Conservation (phyloP, 2,888 invertebrate species). For the Drosophila anomalata region DNA sequence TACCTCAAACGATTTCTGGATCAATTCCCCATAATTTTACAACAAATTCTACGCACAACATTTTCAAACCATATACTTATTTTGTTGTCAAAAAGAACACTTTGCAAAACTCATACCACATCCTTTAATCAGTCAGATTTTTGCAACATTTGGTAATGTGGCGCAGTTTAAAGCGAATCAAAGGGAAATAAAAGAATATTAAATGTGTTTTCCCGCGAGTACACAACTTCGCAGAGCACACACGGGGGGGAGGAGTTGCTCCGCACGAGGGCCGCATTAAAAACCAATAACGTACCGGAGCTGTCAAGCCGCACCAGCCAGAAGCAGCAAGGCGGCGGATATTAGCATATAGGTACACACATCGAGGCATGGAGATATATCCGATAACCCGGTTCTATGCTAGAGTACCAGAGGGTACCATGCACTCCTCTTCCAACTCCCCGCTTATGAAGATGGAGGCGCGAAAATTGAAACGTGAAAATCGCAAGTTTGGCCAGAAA, state of each 20-base stretch:
- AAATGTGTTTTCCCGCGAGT: not conserved
- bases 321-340: not conserved
- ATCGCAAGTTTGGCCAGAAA: conserved; percentile 23
- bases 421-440: conserved; percentile 51
- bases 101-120: no score
- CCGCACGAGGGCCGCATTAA: conserved; percentile 65
- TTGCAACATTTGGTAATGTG: no score
- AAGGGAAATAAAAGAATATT: not conserved
- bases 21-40: no score
- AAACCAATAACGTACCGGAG: conserved; percentile 64
- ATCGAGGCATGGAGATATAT: conserved; percentile 19
- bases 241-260: not conserved
- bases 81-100: no score
- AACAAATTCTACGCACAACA: no score
- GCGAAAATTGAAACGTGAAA: conserved; percentile 47
- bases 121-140: no score
- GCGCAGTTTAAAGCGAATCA: no score
- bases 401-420: conserved; percentile 16
- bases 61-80: no score
- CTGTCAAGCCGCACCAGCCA: conserved; percentile 56
- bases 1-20: no score
- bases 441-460: conserved; percentile 57
- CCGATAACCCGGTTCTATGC: conserved; percentile 62
- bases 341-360: conserved; percentile 3
- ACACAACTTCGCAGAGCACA: no score